Evolutionary conservation across 2,888 invertebrate species (phyloP).

Genomic region (Calameuta filiformis): DNA sequence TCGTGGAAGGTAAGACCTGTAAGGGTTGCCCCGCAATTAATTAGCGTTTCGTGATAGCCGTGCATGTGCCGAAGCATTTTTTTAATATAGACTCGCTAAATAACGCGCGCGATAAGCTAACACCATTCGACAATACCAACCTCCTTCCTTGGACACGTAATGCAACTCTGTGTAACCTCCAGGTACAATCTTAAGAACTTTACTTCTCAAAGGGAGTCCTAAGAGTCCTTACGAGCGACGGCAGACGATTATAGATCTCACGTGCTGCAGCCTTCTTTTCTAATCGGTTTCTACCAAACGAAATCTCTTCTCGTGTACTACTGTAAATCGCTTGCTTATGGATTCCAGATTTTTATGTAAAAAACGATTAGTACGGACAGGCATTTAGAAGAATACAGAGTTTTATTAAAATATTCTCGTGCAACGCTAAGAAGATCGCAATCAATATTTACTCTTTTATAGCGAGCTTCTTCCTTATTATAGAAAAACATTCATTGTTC

Average conservation of each 20-base stretch:
- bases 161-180: conserved; percentile 16
- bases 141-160: conserved; percentile 28
- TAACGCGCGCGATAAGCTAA: conserved; percentile 49
- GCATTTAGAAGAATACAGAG: conserved; percentile 47
- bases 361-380: conserved; percentile 17
- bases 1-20: not conserved
- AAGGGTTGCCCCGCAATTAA: conserved; percentile 60
- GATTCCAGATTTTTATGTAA: too few species aligned
- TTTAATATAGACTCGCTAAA: conserved; percentile 18
- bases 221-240: too few species aligned
- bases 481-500: too few species aligned
- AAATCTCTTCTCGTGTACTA: too few species aligned
- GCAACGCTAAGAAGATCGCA: conserved; percentile 8
- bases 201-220: too few species aligned
- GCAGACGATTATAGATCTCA: too few species aligned
- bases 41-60: conserved; percentile 60
- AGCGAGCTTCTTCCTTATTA: not conserved
- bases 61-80: conserved; percentile 55
- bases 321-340: too few species aligned
- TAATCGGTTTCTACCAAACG: too few species aligned
- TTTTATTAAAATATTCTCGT: conserved; percentile 46
- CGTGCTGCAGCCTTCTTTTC: too few species aligned
- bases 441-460: conserved; percentile 17
- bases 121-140: conserved; percentile 44
- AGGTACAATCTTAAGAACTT: too few species aligned